Evolutionary conservation across 2,797 vertebrate species (phyloP).

Genomic region (Catamblyrhynchus diadema): DNA sequence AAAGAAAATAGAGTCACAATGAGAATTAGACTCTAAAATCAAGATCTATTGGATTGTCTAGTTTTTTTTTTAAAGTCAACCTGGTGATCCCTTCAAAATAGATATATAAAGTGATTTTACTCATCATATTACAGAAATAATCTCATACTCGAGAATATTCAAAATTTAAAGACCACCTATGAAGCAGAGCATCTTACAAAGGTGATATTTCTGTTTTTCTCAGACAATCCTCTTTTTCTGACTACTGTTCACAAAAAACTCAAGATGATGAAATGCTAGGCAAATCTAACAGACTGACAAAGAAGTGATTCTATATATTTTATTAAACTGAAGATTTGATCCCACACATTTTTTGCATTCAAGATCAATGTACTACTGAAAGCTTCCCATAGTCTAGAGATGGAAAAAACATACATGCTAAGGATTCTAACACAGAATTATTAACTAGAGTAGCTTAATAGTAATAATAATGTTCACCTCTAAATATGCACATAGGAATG

Average conservation of each 20-base stretch:
- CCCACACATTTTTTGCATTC: neutral
- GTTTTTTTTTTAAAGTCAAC: neutral
- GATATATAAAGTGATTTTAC: neutral
- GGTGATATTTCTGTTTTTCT: neutral
- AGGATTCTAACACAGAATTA: neutral
- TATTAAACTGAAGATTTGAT: neutral
- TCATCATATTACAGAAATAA: neutral
- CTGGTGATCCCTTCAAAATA: neutral
- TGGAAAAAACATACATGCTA: neutral
- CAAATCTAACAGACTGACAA: neutral
- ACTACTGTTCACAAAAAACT: neutral
- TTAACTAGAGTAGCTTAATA: neutral
- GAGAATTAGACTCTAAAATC: neutral
- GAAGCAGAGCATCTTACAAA: neutral
- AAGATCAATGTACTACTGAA: neutral
- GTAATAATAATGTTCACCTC: neutral
- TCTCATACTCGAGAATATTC: neutral
- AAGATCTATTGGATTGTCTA: neutral
- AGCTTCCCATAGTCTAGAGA: neutral
- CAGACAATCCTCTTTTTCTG: neutral
- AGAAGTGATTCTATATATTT: neutral
- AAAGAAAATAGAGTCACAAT: neutral
- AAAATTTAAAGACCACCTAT: neutral
- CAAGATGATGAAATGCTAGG: neutral
- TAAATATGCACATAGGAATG: neutral